Base-by-base conservation (phyloP, 1,140 invertebrate genomes). In the Formica selysi region DNA sequence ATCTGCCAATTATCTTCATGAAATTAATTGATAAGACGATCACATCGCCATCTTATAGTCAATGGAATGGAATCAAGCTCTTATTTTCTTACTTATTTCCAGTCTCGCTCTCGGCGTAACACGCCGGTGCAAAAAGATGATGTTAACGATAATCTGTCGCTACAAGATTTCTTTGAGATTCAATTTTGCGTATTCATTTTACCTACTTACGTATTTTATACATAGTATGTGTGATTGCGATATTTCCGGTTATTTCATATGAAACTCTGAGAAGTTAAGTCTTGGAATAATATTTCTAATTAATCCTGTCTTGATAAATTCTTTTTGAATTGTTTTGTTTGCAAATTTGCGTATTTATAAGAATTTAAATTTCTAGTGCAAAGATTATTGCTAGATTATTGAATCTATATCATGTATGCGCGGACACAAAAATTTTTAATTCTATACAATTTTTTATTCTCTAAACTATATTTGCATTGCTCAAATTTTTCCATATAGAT, bases 1-100 rank as follows among this genome's bases (percentile, higher is more conserved):
- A 65, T 38, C 68, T 79, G 87, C 79, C 87, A 86, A 86, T 89
- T 89, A 89, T 78, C 80, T 32, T 32, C 26, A 54, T 57, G 6
- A 41, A 38, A 67, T 84, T 88, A 74, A 84, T 57, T 32, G 87
- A 80, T 89, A 74, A 57, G n/a, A 13, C 68, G 81, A 64, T 32
- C 62, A 48, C 59, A 74, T 85, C 65, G 76, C 11, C 19, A 32
- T 74, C 36, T 76, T 32, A 83, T 51, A 61, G 61, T 67, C 70
- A 57, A 51, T 41, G 79, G 26, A 26, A 61, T 73, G 22, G 32
- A 74, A 61, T 44, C 68, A 38, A 10, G 38, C 38, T 26, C 48
- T 57, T 62, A 83, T 74, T 61, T 81, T 36, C 26, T 73, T 41
- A 41, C 67, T 61, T 74, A 83, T 83, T 83, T 83, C 73, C 38